These are phyloP conservation scores for Crambe crambe DNA, from an alignment of 37 sponge, comb jelly and placozoan genomes.

Conservation along the genomic window DNA sequence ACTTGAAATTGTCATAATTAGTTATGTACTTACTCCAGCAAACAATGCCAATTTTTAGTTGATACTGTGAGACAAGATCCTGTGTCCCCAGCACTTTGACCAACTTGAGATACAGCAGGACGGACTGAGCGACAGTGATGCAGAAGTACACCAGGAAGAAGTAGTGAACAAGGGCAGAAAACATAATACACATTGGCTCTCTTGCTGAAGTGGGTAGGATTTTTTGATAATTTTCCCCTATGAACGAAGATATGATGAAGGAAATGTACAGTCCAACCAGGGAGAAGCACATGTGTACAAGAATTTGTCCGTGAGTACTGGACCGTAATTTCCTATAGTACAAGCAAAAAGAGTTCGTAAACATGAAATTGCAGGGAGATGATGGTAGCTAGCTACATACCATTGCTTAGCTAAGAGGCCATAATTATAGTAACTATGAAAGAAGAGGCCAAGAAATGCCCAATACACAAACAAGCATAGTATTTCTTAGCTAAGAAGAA, in stretches of 20 bases:
- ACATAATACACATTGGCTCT: background rate
- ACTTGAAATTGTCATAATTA: too few relatives aligned
- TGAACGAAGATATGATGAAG: constrained; percentile 1
- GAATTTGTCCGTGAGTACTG: constrained; percentile 11
- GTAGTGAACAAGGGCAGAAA: constrained; percentile 41
- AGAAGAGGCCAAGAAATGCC: too few relatives aligned
- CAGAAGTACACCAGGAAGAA: constrained; percentile 47
- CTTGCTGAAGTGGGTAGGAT: background rate
- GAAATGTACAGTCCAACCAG: constrained; percentile 14
- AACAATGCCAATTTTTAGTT: constrained; percentile 3
- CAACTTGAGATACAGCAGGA: constrained; percentile 35
- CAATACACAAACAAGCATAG: too few relatives aligned
- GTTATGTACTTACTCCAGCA: constrained; percentile 28
- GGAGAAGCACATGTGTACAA: constrained; percentile 10
- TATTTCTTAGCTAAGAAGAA: too few relatives aligned
- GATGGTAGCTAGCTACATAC: too few relatives aligned
- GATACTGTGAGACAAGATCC: background rate
- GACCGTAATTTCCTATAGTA: constrained; percentile 5
- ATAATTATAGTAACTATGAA: too few relatives aligned
- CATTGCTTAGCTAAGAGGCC: too few relatives aligned
- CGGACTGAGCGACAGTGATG: constrained; percentile 28
- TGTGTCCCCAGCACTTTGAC: constrained; percentile 31
- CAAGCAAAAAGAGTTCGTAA: too few relatives aligned
- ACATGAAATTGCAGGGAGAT: too few relatives aligned
- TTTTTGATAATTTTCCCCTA: background rate